Base-by-base conservation (phyloP, 2,888 invertebrate species). In the Molorchus minor region DNA sequence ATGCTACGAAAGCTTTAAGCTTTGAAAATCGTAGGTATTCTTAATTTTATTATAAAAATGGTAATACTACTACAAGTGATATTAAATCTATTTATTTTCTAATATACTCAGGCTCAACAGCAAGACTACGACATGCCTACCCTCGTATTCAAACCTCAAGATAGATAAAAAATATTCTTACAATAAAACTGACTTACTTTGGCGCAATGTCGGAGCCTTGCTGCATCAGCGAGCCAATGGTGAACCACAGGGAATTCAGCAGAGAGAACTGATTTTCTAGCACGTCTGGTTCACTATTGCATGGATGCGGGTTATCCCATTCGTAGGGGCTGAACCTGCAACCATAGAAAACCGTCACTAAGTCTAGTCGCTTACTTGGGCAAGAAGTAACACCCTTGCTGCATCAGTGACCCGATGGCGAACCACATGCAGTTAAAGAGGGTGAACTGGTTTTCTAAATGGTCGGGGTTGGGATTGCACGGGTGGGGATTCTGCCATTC, bases 361-460 rank as follows among this genome's bases (percentile, higher is more conserved):
- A 57, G 58, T 55, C 56, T 60, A 62, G 16, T 38, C 10, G 83
- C 88, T 88, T 90, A 94, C 94, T 93, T 94, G 82, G 96, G 96
- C 73, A 95, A 85, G 83, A 96, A 93, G 83, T 96, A 95, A 84
- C 94, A 95, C 80, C 96, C 95, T 84, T 96, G 96, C 80, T 95
- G 95, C 92, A 96, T 94, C 73, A 96, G 86, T 41, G 94, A 94
- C 74, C 94, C 94, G 72, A 96, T 94, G 71, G 95, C 94, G 83
- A 98, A 98, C 98, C 98, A 98, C 85, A 97, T 89, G 83, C 95
- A 94, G 86, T 96, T 97, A 83, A 92, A 86, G 79, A 92, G 83
- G 59, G 92, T 94, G 84, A 96, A 96, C 81, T 94, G 93, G 80
- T 95, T 96, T 83, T 96, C 94, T 79, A 95, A 84, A 67, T 88